Evolutionary conservation across 2,113 vertebrate genomes (phyloP), one percentile per base, ranked within the genome.

Genomic region (Nipponia nippon): DNA sequence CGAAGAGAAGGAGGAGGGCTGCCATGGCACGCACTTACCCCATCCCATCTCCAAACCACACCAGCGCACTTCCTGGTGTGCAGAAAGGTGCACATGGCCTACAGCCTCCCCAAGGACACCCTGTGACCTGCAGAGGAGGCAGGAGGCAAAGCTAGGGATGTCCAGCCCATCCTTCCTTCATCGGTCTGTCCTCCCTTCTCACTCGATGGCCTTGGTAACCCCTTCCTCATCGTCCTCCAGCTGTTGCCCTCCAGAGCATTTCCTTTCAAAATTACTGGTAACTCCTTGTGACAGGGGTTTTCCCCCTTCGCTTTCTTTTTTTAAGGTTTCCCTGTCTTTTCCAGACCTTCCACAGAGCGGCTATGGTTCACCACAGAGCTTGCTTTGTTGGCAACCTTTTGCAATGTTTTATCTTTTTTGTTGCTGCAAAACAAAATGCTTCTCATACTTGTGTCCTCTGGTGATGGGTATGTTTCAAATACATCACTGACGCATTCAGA

Each of bases 401-500:
- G 47, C 65, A 38, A 42, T 55, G 34, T 63, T 96, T 87, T 73
- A 16, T 87, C 58, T 34, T 56, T 44, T 47, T 89, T 47, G 56
- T 65, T 61, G 27, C 78, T 87, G 44, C 70, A 83, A 83, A 87
- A 83, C 66, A 83, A 91, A 82, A 84, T 90, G 32, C 36, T 87
- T 82, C 65, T 85, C 84, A 61, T 87, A n/a, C 16, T 62, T 84
- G n/a, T 44, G 83, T 91, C 52, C 73, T 82, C 73, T 82, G 47
- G 40, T 71, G 72, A 87, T 47, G 72, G 34, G 38, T 32, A n/a
- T 23, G 47, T 81, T 95, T 86, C 72, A 84, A n/a, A 78, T 32
- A n/a, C 58, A 73, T 34, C 9, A 4, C 38, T 58, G 72, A 36
- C 0, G 0, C 1, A 0, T 67, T 56, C 9, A 3, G 71, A 59